Evolutionary conservation across 2,888 invertebrate genomes (phyloP).

Genomic region (Drosophila emarginata): DNA sequence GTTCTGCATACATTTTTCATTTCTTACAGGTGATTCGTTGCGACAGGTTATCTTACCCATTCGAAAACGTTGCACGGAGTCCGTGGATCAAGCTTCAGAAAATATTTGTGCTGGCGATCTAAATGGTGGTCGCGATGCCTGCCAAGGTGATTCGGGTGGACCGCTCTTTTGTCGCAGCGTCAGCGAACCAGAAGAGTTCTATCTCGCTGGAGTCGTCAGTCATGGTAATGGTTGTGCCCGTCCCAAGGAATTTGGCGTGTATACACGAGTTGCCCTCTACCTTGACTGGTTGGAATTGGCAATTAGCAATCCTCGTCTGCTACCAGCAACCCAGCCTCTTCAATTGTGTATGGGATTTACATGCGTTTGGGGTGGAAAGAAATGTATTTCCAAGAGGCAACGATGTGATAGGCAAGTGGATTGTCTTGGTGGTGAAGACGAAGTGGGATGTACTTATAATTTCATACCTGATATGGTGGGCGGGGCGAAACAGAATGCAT

Average conservation of each 20-base stretch:
- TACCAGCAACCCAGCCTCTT: slow-evolving; percentile 83
- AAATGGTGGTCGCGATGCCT: slow-evolving; percentile 91
- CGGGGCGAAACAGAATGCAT: slow-evolving; percentile 48
- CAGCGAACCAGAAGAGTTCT: slow-evolving; percentile 87
- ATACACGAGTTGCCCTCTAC: slow-evolving; percentile 90
- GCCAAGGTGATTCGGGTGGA: slow-evolving; percentile 90
- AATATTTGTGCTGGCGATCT: slow-evolving; percentile 90
- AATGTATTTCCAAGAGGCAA: slow-evolving; percentile 86
- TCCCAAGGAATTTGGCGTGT: slow-evolving; percentile 91
- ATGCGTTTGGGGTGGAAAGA: slow-evolving; percentile 86
- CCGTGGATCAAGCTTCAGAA: slow-evolving; percentile 86
- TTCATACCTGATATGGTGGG: slow-evolving; percentile 79
- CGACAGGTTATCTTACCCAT: slow-evolving; percentile 91
- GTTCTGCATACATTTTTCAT: slow-evolving; percentile 26
- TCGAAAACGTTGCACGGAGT: slow-evolving; percentile 86
- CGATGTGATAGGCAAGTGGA: slow-evolving; percentile 89
- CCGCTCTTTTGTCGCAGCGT: slow-evolving; percentile 91
- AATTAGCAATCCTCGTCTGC: slow-evolving; percentile 77
- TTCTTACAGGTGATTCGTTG: slow-evolving; percentile 88
- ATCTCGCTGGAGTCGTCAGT: slow-evolving; percentile 92
- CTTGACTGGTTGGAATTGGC: slow-evolving; percentile 87
- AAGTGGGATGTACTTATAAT: slow-evolving; percentile 85
- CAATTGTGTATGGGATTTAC: slow-evolving; percentile 88
- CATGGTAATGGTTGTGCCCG: slow-evolving; percentile 94
- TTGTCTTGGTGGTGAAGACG: slow-evolving; percentile 92